phyloP scores from a whole-genome alignment of 2,888 invertebrate genomes.

The Seira ritae region DNA sequence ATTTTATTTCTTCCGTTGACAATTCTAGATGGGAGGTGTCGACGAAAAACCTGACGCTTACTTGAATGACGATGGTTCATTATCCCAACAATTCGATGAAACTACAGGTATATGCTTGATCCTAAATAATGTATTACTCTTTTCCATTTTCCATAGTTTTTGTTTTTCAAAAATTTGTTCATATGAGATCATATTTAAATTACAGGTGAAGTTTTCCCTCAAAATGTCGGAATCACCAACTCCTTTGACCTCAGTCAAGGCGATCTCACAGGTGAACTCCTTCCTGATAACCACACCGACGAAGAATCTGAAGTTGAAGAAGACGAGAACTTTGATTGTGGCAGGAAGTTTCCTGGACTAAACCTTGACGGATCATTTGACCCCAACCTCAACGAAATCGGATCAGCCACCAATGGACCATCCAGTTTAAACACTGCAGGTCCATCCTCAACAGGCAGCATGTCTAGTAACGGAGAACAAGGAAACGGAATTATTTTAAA shows the following conservation, averaged over 20 bases:
- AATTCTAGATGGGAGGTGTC: constrained; percentile 39
- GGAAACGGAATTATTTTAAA: constrained; percentile 37
- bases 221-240: constrained; percentile 54
- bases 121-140: not conserved
- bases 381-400: constrained; percentile 52
- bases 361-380: constrained; percentile 68
- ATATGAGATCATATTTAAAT: no score
- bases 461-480: constrained; percentile 43
- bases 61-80: constrained; percentile 53
- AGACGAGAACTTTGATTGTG: constrained; percentile 70
- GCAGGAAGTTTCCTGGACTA: constrained; percentile 68
- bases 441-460: constrained; percentile 55
- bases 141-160: constrained; percentile 2
- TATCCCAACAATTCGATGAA: constrained; percentile 67
- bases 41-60: constrained; percentile 50
- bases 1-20: no score
- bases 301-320: constrained; percentile 71
- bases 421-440: constrained; percentile 53
- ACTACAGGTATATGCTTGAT: constrained; percentile 53
- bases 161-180: no score
- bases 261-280: constrained; percentile 63
- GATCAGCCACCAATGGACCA: constrained; percentile 60
- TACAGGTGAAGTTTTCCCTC: constrained; percentile 66
- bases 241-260: constrained; percentile 66
- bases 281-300: constrained; percentile 65